phyloP scores from a whole-genome alignment of 2,113 vertebrate genomes.

The Pristiophorus japonicus region DNA sequence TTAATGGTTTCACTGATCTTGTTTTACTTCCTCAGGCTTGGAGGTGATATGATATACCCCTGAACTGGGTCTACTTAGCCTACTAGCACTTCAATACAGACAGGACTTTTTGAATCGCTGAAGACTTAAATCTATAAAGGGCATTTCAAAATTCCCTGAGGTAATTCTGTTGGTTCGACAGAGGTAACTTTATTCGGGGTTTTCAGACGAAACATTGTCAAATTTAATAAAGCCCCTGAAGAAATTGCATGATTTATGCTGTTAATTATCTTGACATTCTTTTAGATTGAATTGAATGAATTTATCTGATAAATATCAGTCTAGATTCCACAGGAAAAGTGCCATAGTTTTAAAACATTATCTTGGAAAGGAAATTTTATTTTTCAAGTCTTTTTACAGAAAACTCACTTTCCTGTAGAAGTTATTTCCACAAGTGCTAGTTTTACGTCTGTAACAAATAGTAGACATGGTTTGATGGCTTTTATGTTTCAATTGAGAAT shows the following conservation, averaged over 20 bases:
- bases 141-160: constrained; percentile 14
- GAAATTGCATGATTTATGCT: background rate
- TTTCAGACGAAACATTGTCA: constrained; percentile 12
- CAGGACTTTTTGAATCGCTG: background rate
- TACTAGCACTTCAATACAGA: background rate
- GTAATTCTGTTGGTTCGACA: constrained; percentile 12
- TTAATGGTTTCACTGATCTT: constrained; percentile 14
- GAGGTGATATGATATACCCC: constrained; percentile 4
- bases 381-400: background rate
- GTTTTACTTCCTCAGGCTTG: constrained; percentile 19
- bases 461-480: background rate
- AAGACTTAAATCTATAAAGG: constrained; percentile 31
- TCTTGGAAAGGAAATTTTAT: background rate
- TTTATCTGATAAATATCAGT: background rate
- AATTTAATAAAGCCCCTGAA: background rate
- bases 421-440: too few species aligned
- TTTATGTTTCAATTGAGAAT: background rate
- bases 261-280: background rate
- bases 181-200: background rate
- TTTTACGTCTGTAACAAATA: background rate
- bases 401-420: background rate
- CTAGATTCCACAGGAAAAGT: background rate
- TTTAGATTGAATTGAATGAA: background rate
- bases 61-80: background rate
- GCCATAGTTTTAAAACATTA: background rate